These are phyloP conservation scores for Coregonus clupeaformis DNA, from an alignment of 2,113 vertebrate species.

Conservation along the genomic window DNA sequence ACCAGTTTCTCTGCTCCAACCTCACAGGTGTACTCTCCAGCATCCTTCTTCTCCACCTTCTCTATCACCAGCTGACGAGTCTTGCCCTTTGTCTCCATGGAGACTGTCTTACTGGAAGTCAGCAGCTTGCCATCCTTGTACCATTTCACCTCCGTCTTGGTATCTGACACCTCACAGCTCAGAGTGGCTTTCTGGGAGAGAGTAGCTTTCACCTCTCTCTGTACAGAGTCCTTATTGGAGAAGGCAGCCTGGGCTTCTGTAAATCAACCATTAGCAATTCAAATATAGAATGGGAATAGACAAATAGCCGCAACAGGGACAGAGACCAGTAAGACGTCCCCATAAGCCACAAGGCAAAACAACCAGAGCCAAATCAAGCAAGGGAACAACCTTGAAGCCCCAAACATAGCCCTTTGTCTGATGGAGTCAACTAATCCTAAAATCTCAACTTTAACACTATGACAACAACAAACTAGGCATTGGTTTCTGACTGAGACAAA, in stretches of 20 bases:
- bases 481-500: too few relatives aligned
- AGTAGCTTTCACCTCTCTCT: slow-evolving; percentile 73
- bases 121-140: slow-evolving; percentile 87
- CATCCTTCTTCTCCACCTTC: slow-evolving; percentile 77
- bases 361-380: too few relatives aligned
- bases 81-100: slow-evolving; percentile 70
- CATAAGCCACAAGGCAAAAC: too few relatives aligned
- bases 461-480: too few relatives aligned
- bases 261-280: neutral
- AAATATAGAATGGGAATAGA: neutral
- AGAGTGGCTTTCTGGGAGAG: slow-evolving; percentile 80
- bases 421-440: too few relatives aligned
- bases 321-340: neutral
- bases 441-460: too few relatives aligned
- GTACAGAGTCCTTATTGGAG: slow-evolving; percentile 65
- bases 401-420: too few relatives aligned
- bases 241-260: slow-evolving; percentile 51
- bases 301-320: neutral
- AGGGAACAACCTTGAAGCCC: too few relatives aligned
- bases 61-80: slow-evolving; percentile 77
- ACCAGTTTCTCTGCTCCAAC: slow-evolving; percentile 76
- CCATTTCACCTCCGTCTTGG: slow-evolving; percentile 82
- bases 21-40: slow-evolving; percentile 83
- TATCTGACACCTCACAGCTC: slow-evolving; percentile 76
- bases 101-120: slow-evolving; percentile 75